Percentiles rank a stretch among this genome's conserved stretches.
phyloP scores from a whole-genome alignment of 2,797 vertebrate species.

The Petrocephalus schoutedeni region DNA sequence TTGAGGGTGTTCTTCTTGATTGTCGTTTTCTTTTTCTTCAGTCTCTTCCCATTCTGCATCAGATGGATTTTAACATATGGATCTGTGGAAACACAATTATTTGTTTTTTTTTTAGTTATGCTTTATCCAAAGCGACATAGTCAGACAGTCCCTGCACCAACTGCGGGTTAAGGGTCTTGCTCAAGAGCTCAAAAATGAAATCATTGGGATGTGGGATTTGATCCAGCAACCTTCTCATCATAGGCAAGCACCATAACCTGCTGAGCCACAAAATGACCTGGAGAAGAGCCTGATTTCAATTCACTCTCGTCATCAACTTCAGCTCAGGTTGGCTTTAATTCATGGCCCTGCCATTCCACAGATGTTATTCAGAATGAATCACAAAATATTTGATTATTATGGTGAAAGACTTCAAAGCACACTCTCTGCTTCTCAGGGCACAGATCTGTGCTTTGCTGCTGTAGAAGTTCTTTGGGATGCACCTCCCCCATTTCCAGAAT shows the following conservation, averaged over 20 bases:
- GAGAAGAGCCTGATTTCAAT: neutral
- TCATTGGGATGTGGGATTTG: neutral
- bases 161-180: neutral
- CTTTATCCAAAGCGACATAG: neutral
- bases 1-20: constrained; percentile 99
- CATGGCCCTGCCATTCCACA: neutral
- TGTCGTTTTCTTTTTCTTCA: constrained; percentile 99
- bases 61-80: constrained; percentile 98
- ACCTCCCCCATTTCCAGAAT: neutral
- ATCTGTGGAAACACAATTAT: constrained; percentile 62
- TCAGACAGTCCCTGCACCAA: neutral
- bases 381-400: neutral
- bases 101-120: neutral
- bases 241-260: neutral
- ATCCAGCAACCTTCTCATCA: neutral
- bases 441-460: neutral
- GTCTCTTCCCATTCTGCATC: constrained; percentile 98
- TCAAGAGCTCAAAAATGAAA: neutral
- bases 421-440: neutral
- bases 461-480: neutral
- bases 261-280: neutral
- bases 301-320: neutral
- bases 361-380: neutral
- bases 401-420: neutral
- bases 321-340: neutral